Evolutionary conservation across 2,797 vertebrate genomes (phyloP), one percentile per base, ranked within the genome.

Genomic region (Pseudochaenichthys georgianus): DNA sequence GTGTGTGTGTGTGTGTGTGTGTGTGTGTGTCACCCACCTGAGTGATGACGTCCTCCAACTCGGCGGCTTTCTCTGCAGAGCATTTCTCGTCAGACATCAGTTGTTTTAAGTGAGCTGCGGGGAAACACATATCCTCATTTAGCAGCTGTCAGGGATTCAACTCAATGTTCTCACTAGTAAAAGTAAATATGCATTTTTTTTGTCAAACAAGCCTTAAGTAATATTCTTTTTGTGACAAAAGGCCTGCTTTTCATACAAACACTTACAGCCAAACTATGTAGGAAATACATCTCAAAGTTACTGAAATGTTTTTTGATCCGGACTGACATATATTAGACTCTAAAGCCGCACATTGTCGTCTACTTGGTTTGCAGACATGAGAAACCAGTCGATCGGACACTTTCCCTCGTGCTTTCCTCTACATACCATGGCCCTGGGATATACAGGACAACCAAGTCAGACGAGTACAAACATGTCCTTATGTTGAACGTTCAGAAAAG

Each of bases 61-160:
- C 95, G 2, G 90, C 84, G 54, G 94, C 96, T 80, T 95, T 97
- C 87, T 97, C 96, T 6, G 90, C 91, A 0, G 96, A 78, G 82
- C 96, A 97, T 61, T 97, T 97, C 93, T 97, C 97, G 75, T 97
- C 97, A 47, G 96, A 96, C 96, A 97, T 97, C 69, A 97, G 77
- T 75, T 98, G 98, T 87, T 97, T 96, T 61, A 99, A 92, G 70
- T 98, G 96, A 92, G 97, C 97, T 98, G 62, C 3, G 46, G 62
- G 28, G 16, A 58, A 16, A 60, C 52, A 71, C 50, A 46, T 48
- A 13, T 46, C 1, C 0, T 72, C 2, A 3, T 51, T 74, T 12
- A n/a, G n/a, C n/a, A n/a, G n/a, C n/a, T n/a, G n/a, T n/a, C n/a
- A n/a, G n/a, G n/a, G n/a, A n/a, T n/a, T n/a, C n/a, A n/a, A n/a